Evolutionary conservation across 2,113 vertebrate genomes (phyloP).

Genomic region (human): DNA sequence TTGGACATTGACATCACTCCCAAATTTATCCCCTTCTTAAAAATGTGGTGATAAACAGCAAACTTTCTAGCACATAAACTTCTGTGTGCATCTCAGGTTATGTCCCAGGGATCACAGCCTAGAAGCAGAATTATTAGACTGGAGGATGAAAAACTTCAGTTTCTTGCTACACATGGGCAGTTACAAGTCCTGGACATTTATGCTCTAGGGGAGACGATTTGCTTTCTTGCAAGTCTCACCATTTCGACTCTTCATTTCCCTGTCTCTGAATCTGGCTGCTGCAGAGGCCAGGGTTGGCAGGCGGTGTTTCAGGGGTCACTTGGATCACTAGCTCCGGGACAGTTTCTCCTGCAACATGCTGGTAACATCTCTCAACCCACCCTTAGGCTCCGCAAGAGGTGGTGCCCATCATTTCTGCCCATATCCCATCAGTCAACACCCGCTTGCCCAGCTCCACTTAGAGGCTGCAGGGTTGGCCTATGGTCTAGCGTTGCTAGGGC

Average conservation of each 20-base stretch:
- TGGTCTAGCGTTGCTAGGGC: rapidly evolving
- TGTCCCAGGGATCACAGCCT: not conserved
- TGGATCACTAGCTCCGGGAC: not conserved
- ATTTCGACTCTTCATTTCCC: rapidly evolving
- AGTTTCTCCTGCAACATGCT: rapidly evolving
- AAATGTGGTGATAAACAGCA: not conserved
- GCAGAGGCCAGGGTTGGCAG: not conserved
- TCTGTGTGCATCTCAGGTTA: not conserved
- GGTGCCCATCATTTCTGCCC: not conserved
- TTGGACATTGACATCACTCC: not conserved
- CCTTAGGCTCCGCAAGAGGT: not conserved
- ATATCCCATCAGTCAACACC: not conserved
- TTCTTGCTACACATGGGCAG: rapidly evolving
- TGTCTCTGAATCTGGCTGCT: not conserved
- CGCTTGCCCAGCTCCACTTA: no score
- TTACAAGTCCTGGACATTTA: rapidly evolving
- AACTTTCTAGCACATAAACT: not conserved
- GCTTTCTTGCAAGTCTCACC: not conserved
- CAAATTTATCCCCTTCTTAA: no score
- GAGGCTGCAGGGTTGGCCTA: rapidly evolving
- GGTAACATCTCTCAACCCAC: no score
- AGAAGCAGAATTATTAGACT: not conserved
- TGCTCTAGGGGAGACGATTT: no score
- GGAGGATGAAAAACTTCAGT: no score
- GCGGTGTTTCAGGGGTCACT: not conserved